These are phyloP conservation scores for Cisticola juncidis DNA, from an alignment of 2,113 vertebrate species.

Conservation along the genomic window DNA sequence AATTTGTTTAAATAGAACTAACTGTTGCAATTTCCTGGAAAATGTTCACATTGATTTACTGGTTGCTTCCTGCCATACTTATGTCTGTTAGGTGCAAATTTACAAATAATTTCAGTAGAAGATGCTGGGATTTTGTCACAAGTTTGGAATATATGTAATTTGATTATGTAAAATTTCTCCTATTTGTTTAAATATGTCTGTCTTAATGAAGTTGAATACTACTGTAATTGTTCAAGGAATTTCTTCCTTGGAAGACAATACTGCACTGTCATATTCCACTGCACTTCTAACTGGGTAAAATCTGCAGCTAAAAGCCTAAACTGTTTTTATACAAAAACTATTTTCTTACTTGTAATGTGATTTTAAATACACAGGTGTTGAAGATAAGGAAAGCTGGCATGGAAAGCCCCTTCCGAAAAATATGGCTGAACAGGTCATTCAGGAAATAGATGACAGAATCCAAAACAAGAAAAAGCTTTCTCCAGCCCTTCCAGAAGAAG, in stretches of 20 bases:
- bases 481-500: constrained; percentile 83
- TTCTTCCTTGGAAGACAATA: not conserved
- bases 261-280: not conserved
- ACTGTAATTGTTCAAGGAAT: not conserved
- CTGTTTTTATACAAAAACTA: not conserved
- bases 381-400: constrained; percentile 94
- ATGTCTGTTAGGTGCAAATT: not conserved
- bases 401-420: constrained; percentile 91
- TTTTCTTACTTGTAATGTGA: not conserved
- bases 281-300: not conserved
- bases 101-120: not conserved
- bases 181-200: not conserved
- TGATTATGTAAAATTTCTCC: not conserved
- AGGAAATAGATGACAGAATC: constrained; percentile 86
- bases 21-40: not conserved
- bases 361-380: constrained; percentile 76
- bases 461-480: constrained; percentile 89
- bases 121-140: not conserved
- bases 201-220: not conserved
- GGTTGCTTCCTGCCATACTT: not conserved
- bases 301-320: not conserved
- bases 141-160: not conserved
- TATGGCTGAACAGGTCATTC: constrained; percentile 87
- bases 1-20: constrained; percentile 1
- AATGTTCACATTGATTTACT: not conserved